Conservation (phyloP, 1,140 invertebrate genomes). For the Subanguina moxae region DNA sequence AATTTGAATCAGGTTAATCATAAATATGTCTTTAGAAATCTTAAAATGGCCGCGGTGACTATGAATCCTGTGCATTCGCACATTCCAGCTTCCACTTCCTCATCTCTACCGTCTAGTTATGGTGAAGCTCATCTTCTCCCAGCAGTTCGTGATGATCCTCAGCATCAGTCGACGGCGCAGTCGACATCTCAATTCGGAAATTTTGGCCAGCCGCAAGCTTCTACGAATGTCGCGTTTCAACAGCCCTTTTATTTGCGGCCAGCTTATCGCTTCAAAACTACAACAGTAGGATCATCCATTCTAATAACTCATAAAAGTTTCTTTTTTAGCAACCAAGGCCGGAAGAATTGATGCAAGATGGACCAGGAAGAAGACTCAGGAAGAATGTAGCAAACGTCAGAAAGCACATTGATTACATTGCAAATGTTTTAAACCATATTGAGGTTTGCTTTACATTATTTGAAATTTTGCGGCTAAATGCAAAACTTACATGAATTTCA, state of each 20-base stretch:
- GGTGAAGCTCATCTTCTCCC: not conserved
- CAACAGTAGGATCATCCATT: constrained; percentile 11
- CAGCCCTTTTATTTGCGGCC: constrained; percentile 18
- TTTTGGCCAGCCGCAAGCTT: constrained; percentile 1
- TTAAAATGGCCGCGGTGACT: not conserved
- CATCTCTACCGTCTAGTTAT: not conserved
- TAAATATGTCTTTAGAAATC: too few species aligned
- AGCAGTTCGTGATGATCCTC: not conserved
- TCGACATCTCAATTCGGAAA: not conserved
- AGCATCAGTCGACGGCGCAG: not conserved
- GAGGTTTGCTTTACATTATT: constrained; percentile 21
- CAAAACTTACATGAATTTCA: constrained; percentile 3
- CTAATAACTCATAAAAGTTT: not conserved
- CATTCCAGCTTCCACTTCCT: not conserved
- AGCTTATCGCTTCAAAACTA: constrained; percentile 16
- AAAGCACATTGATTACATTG: constrained; percentile 49
- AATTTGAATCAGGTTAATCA: too few species aligned
- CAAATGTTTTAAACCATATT: constrained; percentile 44
- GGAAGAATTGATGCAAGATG: constrained; percentile 29
- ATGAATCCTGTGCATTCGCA: constrained; percentile 1
- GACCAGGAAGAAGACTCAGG: constrained; percentile 42
- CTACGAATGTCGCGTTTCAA: constrained; percentile 6
- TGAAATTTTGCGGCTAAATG: not conserved
- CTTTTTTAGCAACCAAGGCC: constrained; percentile 6
- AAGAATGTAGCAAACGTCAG: constrained; percentile 52